Conservation (phyloP, 1,140 invertebrate species). For the Platyscapa corneri region DNA sequence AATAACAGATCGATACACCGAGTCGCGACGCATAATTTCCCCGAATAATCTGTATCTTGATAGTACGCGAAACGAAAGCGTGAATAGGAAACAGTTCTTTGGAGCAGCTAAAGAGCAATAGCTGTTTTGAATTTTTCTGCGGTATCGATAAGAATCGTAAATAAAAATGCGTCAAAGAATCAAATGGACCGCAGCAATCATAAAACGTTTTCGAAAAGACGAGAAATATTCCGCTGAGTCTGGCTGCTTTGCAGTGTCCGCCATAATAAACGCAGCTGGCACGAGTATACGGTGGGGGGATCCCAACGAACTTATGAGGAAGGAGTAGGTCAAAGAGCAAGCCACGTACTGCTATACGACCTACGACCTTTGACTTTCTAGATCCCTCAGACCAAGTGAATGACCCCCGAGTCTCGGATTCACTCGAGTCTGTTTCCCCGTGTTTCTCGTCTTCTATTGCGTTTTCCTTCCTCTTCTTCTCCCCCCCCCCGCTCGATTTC, state of each 20-base stretch:
- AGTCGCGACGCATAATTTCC: too few species aligned
- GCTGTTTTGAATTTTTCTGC: too few species aligned
- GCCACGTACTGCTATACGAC: constrained; percentile 63
- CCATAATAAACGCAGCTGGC: neutral
- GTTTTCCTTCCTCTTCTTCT: neutral
- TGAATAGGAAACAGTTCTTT: too few species aligned
- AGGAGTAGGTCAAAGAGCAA: constrained; percentile 70
- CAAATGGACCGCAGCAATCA: neutral
- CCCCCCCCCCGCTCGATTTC: neutral
- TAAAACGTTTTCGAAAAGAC: neutral
- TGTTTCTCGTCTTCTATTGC: neutral
- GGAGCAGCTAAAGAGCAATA: too few species aligned
- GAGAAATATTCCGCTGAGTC: neutral
- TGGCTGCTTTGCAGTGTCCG: neutral
- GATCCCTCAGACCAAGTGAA: constrained; percentile 50
- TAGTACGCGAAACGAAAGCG: too few species aligned
- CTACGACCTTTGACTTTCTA: constrained; percentile 68
- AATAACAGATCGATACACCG: too few species aligned
- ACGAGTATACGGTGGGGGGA: neutral
- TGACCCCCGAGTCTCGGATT: neutral
- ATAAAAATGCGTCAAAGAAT: neutral
- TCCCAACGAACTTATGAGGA: constrained; percentile 45
- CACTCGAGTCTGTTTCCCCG: neutral
- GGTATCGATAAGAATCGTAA: neutral
- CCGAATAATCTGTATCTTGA: too few species aligned